phyloP scores from a whole-genome alignment of 2,797 vertebrate genomes.

The Bradypodion pumilum region DNA sequence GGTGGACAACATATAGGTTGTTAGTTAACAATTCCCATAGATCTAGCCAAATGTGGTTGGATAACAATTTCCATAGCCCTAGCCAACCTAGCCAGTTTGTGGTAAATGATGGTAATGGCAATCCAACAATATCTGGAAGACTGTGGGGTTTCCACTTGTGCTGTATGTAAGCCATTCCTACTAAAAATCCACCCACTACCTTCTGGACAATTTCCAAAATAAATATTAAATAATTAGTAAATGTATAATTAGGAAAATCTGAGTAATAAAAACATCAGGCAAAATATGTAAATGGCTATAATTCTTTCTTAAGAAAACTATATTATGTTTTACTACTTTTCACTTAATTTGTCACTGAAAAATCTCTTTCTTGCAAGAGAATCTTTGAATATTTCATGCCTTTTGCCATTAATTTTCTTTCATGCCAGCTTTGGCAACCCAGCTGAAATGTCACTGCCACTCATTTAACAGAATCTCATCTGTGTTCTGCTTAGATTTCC shows the following conservation, averaged over 20 bases:
- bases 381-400: not conserved
- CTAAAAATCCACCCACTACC: not conserved
- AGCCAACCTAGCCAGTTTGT: too few relatives aligned
- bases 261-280: not conserved
- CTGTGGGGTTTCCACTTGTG: not conserved
- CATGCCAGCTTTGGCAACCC: not conserved
- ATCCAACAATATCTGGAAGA: not conserved
- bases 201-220: conserved; percentile 1
- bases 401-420: conserved; percentile 4
- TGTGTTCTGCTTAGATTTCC: not conserved
- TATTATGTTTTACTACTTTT: conserved; percentile 8
- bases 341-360: not conserved
- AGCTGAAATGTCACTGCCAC: not conserved
- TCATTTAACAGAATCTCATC: not conserved
- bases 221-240: not conserved
- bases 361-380: not conserved
- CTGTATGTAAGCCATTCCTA: not conserved
- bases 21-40: not conserved
- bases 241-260: conserved; percentile 6
- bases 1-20: not conserved
- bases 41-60: not conserved
- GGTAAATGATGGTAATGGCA: not conserved
- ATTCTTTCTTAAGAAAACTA: not conserved
- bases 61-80: not conserved
- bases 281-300: not conserved